These are phyloP conservation scores for Trissolcus basalis DNA, from an alignment of 1,140 invertebrate genomes.

Conservation along the genomic window DNA sequence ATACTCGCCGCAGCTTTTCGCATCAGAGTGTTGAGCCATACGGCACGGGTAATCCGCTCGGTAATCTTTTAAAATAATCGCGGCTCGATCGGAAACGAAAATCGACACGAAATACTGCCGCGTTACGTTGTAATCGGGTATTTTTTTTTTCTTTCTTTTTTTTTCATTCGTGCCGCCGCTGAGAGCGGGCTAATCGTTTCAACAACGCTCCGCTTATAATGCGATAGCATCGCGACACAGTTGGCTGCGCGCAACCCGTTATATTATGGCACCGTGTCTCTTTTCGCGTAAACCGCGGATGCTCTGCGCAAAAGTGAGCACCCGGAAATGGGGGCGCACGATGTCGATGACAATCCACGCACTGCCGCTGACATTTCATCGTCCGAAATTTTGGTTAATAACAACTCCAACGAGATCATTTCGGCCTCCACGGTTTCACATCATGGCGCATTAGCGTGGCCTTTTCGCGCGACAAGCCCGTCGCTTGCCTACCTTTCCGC, in stretches of 20 bases:
- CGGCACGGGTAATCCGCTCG: constrained; percentile 65
- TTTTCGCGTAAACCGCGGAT: constrained; percentile 30
- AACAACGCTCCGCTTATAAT: constrained; percentile 74
- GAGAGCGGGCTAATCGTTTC: constrained; percentile 72
- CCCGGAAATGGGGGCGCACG: constrained; percentile 15
- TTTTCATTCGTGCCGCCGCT: constrained; percentile 40
- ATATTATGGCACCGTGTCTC: constrained; percentile 52
- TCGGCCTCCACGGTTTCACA: constrained; percentile 23
- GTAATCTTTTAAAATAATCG: constrained; percentile 75
- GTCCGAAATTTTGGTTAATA: constrained; percentile 66
- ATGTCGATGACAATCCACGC: constrained; percentile 39
- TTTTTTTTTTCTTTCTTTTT: constrained; percentile 65
- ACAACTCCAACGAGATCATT: constrained; percentile 49
- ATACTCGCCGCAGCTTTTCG: constrained; percentile 59
- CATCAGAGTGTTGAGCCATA: constrained; percentile 65
- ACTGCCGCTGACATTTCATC: constrained; percentile 65
- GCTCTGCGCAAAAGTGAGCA: constrained; percentile 12
- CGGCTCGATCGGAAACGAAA: constrained; percentile 65
- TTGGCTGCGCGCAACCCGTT: constrained; percentile 67
- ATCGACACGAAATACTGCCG: constrained; percentile 69
- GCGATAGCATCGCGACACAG: constrained; percentile 72
- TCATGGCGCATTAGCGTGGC: constrained; percentile 32
- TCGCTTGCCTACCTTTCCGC: no score
- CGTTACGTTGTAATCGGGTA: constrained; percentile 73
- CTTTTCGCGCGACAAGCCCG: constrained; percentile 13